Conservation (phyloP, 64 coral and sea anemone genomes). For the Stylophora pistillata region DNA sequence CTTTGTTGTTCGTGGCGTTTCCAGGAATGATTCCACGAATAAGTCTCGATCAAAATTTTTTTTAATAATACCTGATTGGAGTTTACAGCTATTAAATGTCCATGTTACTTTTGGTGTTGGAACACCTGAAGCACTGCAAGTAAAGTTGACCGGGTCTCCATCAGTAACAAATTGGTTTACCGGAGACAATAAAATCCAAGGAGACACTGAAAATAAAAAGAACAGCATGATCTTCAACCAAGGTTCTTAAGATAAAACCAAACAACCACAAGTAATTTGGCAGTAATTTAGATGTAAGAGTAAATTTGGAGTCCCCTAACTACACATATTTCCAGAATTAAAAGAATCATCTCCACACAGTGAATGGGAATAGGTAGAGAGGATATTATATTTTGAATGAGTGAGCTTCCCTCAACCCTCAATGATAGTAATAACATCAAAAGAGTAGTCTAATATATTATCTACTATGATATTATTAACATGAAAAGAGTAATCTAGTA, state of each 20-base stretch:
- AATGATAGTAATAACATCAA: too few species aligned
- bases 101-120: neutral
- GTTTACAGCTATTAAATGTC: neutral
- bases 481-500: too few species aligned
- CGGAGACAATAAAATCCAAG: neutral
- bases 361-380: too few species aligned
- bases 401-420: too few species aligned
- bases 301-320: too few species aligned
- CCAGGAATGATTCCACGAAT: neutral
- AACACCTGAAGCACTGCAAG: neutral
- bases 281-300: neutral
- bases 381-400: too few species aligned
- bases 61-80: neutral
- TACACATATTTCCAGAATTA: too few species aligned
- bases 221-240: neutral
- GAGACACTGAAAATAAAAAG: neutral
- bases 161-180: constrained; percentile 10
- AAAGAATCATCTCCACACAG: too few species aligned
- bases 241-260: too few species aligned
- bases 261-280: neutral
- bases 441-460: too few species aligned
- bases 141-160: neutral
- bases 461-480: too few species aligned
- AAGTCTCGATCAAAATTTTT: neutral
- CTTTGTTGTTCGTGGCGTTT: neutral